Evolutionary conservation across 2,113 vertebrate species (phyloP).

Genomic region (Perca schrenkii): DNA sequence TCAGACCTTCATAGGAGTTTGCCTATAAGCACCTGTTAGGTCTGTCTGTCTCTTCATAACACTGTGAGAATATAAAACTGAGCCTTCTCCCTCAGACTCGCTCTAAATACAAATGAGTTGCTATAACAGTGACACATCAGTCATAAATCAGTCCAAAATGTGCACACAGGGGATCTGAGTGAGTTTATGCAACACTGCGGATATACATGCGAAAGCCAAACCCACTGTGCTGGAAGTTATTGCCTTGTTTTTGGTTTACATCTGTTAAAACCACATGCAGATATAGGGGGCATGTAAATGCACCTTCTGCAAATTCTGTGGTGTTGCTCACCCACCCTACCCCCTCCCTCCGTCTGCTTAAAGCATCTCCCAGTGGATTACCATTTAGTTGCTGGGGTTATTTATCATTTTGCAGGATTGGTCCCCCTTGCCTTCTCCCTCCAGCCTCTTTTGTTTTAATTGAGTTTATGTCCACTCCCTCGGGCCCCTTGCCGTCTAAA

Average conservation of each 20-base stretch:
- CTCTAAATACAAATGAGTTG: background rate
- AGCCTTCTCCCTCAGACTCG: background rate
- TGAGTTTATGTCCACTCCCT: slow-evolving; percentile 80
- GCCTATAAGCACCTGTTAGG: slow-evolving; percentile 22
- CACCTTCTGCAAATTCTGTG: slow-evolving; percentile 53
- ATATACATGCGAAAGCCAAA: background rate
- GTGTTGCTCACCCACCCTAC: background rate
- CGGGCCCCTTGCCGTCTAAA: slow-evolving; percentile 73
- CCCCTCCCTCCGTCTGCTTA: slow-evolving; percentile 20
- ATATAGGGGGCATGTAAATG: slow-evolving; percentile 42
- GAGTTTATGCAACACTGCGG: background rate
- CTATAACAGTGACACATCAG: slow-evolving; percentile 1
- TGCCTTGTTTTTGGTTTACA: slow-evolving; percentile 31
- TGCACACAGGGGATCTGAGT: background rate
- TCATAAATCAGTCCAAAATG: slow-evolving; percentile 13
- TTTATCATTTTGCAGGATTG: slow-evolving; percentile 79
- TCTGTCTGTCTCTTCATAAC: background rate
- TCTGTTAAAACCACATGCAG: slow-evolving; percentile 41
- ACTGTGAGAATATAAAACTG: background rate
- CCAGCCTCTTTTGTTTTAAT: slow-evolving; percentile 75
- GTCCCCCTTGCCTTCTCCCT: slow-evolving; percentile 44
- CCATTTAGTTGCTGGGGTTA: slow-evolving; percentile 72
- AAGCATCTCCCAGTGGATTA: slow-evolving; percentile 69
- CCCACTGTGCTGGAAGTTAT: background rate
- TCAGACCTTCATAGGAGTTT: background rate